These are phyloP conservation scores for Lingula anatina DNA, from an alignment of 2,888 invertebrate genomes.

Conservation along the genomic window DNA sequence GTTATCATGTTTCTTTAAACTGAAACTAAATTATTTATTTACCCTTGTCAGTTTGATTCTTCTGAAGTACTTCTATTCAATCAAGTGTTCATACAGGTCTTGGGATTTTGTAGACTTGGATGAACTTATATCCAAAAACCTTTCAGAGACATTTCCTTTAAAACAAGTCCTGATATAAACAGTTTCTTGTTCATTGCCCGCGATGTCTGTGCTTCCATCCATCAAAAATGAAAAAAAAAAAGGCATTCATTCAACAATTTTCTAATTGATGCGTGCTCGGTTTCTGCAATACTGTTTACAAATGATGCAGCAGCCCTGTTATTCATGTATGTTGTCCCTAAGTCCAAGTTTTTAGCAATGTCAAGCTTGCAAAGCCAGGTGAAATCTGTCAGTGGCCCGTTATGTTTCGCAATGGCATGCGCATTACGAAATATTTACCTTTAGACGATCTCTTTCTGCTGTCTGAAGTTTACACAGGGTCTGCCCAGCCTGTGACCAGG, in stretches of 20 bases:
- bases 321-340: constrained; percentile 10
- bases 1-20: too few relatives aligned
- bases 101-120: constrained; percentile 9
- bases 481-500: constrained; percentile 7
- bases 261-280: constrained; percentile 2
- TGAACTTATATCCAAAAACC: constrained; percentile 9
- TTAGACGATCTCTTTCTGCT: constrained; percentile 6
- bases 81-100: constrained; percentile 4
- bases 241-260: not conserved
- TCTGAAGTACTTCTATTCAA: too few relatives aligned
- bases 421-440: constrained; percentile 12
- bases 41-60: too few relatives aligned
- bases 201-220: constrained; percentile 14
- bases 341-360: constrained; percentile 6
- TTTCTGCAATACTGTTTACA: constrained; percentile 7
- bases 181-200: constrained; percentile 13
- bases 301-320: constrained; percentile 10
- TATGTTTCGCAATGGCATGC: constrained; percentile 10
- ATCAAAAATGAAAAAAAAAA: constrained; percentile 12
- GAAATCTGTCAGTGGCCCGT: constrained; percentile 9
- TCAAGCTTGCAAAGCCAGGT: constrained; percentile 8
- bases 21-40: too few relatives aligned
- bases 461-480: constrained; percentile 3
- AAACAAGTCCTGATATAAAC: constrained; percentile 5
- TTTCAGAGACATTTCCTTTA: constrained; percentile 6